These are phyloP conservation scores for Chlorodrepanis virens DNA, from an alignment of 2,113 vertebrate genomes.

Conservation along the genomic window DNA sequence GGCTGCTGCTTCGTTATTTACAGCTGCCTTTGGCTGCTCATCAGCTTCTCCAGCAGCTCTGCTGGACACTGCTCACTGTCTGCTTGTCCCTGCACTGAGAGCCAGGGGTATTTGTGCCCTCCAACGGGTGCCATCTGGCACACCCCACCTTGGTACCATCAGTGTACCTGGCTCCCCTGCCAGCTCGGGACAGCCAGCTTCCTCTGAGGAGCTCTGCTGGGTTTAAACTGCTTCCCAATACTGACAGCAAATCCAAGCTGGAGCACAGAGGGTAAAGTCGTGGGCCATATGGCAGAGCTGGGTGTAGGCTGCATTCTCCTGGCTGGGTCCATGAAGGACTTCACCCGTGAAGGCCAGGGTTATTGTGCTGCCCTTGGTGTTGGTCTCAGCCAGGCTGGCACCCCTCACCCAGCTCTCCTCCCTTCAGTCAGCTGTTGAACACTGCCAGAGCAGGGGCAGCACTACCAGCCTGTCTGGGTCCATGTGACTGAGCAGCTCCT, in stretches of 20 bases:
- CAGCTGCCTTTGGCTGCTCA: not conserved
- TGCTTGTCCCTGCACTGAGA: not conserved
- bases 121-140: not conserved
- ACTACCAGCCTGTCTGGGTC: not conserved
- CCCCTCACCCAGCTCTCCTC: not conserved
- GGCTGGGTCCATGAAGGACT: not conserved
- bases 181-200: not conserved
- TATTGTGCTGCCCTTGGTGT: not conserved
- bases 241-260: not conserved
- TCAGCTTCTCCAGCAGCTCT: not conserved
- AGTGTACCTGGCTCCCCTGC: not conserved
- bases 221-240: not conserved
- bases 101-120: not conserved
- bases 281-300: not conserved
- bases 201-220: not conserved
- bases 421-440: not conserved
- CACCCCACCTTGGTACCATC: not conserved
- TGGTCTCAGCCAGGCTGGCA: not conserved
- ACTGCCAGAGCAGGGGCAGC: not conserved
- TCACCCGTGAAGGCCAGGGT: not conserved
- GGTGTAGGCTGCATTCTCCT: not conserved
- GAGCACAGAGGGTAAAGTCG: not conserved
- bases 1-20: conserved; percentile 1
- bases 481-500: fast-evolving
- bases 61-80: not conserved